Evolutionary conservation across 1,140 invertebrate species (phyloP), one percentile per base, ranked within the genome.

Genomic region (Anagrus nilaparvatae): DNA sequence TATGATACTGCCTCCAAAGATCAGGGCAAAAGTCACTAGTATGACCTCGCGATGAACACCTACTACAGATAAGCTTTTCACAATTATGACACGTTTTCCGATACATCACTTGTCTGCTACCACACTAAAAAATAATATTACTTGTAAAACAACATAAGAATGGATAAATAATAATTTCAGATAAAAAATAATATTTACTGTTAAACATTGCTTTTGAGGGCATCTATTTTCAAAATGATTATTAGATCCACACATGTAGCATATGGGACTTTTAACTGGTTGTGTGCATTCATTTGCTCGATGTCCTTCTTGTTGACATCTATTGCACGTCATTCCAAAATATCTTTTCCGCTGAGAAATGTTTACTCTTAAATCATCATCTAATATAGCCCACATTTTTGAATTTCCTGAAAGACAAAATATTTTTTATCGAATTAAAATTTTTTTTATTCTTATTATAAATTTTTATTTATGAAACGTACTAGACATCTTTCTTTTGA

Each of bases 1-100:
- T 70, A 50, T 81, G 77, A 59, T 78, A 82, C 27, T 75, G 65
- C 33, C 79, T 70, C 79, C 79, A 82, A 25, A 76, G 60, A 58
- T 82, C 79, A 2, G 80, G 79, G 53, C 79, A 83, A 49, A 67
- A 56, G 2, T 65, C 60, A n/a, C 54, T 47, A 5, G 58, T 58
- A 52, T 83, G 79, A 3, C 79, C 79, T 18, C 50, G 40, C 46
- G 74, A 67, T 43, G 68, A 69, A 49, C 80, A 83, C 46, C 74
- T 61, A 16, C 58, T 57, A 48, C 80, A 83, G 16, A 54, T 52
- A 1, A 73, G 43, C 13, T 56, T 62, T 20, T 54, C 52, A 55
- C 76, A 75, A 29, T 64, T 61, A 17, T 67, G 61, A 47, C 79
- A 83, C 41, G 72, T 76, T 49, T 71, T 71, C 54, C 74, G 74